phyloP scores from a whole-genome alignment of 2,797 vertebrate species.

The Pogonophryne albipinna region DNA sequence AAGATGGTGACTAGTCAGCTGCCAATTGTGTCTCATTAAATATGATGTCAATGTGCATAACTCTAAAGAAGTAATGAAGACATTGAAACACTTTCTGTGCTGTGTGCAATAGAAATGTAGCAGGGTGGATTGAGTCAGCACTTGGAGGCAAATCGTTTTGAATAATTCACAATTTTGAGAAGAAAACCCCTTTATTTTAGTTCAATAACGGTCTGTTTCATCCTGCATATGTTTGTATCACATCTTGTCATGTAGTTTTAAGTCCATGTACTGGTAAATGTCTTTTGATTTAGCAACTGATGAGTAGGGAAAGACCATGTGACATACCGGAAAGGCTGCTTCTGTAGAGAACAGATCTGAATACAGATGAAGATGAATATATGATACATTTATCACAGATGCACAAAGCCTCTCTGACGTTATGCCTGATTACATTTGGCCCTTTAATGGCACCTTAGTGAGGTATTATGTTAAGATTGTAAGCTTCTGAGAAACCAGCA shows the following conservation, averaged over 20 bases:
- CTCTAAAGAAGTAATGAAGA: background rate
- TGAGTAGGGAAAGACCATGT: background rate
- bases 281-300: slow-evolving; percentile 17
- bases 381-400: background rate
- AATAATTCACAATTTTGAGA: no score
- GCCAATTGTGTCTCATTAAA: background rate
- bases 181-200: background rate
- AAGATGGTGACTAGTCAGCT: slow-evolving; percentile 3
- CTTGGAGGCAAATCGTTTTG: background rate
- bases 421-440: background rate
- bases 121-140: background rate
- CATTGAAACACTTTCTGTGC: background rate
- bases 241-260: background rate
- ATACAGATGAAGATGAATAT: background rate
- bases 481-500: no score
- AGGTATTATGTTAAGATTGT: background rate
- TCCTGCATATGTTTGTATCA: background rate
- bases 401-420: background rate
- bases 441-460: background rate
- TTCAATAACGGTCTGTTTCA: background rate
- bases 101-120: background rate
- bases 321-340: slow-evolving; percentile 1
- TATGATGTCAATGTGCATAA: background rate
- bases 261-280: background rate
- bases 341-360: background rate